Evolutionary conservation across 2,888 invertebrate species (phyloP), one percentile per base, ranked within the genome.

Genomic region (Lasioglossum vierecki): DNA sequence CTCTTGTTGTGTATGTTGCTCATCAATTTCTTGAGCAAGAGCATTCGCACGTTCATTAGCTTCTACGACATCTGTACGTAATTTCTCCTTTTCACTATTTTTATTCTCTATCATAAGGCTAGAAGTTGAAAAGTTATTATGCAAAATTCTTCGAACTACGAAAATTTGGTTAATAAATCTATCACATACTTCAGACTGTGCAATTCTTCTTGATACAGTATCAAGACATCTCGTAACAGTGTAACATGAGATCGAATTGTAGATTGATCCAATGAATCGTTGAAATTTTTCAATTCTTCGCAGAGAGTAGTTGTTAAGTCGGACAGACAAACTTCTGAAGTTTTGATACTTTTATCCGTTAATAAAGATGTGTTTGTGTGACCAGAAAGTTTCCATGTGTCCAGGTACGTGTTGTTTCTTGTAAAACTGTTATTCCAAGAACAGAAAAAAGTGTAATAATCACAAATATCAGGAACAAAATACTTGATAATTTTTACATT

Each of bases 21-120:
- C 99, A 94, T 99, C 99, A 2, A 98, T 97, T 95, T 99, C 99
- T 91, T 98, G 98, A 1, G 98, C 99, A 76, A 99, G 95, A 79
- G 98, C 94, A 0, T 97, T 96, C 0, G 98, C 98, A 89, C 98
- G 96, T 82, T 97, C 96, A 93, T 98, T 98, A 0, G 98, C 98
- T 93, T 98, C 98, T 35, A 96, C 95, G 30, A 98, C 96, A 93
- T 98, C 98, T 18, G 96, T 95, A 86, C 97, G 97, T 63, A 99
- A 95, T 94, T 98, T 98, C 90, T 98, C 97, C 79, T 98, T 96
- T 94, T 99, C 99, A 49, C 96, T 96, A 75, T 96, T 96, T 91
- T 97, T 95, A 90, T 97, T 97, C 82, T 97, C 97, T 91, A 97
- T 92, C 18, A 95, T 91, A 68, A 95, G 94, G 88, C 96, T 96